phyloP scores from a whole-genome alignment of 2,113 vertebrate genomes.

The Euleptes europaea region DNA sequence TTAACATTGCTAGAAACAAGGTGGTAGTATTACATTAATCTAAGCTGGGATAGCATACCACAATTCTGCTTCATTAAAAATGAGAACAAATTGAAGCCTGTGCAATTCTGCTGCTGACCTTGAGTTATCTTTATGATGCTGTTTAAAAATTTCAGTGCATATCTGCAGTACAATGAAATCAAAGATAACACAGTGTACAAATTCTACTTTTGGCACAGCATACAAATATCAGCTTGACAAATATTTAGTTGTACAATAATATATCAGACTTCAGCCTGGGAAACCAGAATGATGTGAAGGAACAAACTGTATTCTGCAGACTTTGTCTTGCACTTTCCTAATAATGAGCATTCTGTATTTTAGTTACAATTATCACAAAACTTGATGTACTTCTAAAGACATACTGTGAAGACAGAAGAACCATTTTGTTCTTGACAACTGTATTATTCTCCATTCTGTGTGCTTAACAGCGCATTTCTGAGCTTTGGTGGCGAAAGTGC shows the following conservation, averaged over 20 bases:
- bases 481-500: no score
- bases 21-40: conserved; percentile 36
- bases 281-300: conserved; percentile 32
- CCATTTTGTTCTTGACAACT: not conserved
- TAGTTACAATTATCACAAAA: not conserved
- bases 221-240: conserved; percentile 27
- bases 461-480: no score
- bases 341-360: not conserved
- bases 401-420: no score
- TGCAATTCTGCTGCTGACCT: conserved; percentile 32
- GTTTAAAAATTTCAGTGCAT: conserved; percentile 41
- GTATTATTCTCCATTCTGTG: no score
- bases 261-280: conserved; percentile 60
- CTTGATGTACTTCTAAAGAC: not conserved
- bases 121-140: conserved; percentile 39
- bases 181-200: conserved; percentile 10
- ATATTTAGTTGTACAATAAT: conserved; percentile 37
- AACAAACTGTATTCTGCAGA: conserved; percentile 6
- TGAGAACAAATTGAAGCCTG: conserved; percentile 45
- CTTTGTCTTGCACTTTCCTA: no score
- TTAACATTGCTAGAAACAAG: conserved; percentile 34
- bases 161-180: conserved; percentile 20
- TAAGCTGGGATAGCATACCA: conserved; percentile 24
- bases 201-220: not conserved
- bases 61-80: conserved; percentile 47